Conservation (phyloP, 2,113 vertebrate species). For the Phoxinus phoxinus region DNA sequence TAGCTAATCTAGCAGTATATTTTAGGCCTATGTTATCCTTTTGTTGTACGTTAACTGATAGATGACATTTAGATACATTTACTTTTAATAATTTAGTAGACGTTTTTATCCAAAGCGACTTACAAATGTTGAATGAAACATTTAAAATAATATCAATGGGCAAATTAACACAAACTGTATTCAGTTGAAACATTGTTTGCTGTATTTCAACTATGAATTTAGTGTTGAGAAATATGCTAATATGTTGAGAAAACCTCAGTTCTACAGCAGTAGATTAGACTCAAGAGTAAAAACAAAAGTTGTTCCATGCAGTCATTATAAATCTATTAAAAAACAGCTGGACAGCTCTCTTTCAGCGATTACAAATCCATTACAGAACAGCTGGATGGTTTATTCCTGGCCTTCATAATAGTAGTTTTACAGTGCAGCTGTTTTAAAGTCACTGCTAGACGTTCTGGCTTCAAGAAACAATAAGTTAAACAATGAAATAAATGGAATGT, state of each 20-base stretch:
- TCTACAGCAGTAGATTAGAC: neutral
- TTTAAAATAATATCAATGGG: neutral
- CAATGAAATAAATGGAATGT: neutral
- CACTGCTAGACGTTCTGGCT: neutral
- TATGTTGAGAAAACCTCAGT: neutral
- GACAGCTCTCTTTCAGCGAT: slow-evolving; percentile 24
- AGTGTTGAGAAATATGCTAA: slow-evolving; percentile 15
- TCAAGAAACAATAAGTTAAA: neutral
- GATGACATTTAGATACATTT: neutral
- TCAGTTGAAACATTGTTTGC: neutral
- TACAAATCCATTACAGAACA: slow-evolving; percentile 42
- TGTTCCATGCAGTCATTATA: slow-evolving; percentile 39
- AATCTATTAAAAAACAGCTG: slow-evolving; percentile 39
- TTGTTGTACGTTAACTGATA: no score
- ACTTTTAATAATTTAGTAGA: no score
- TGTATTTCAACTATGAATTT: neutral
- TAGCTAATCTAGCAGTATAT: no score
- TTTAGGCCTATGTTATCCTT: no score
- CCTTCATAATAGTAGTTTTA: slow-evolving; percentile 36
- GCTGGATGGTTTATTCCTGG: slow-evolving; percentile 31
- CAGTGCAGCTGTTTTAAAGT: slow-evolving; percentile 32
- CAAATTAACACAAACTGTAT: neutral
- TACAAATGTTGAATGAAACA: neutral
- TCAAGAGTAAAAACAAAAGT: neutral
- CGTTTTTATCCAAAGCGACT: no score